These are phyloP conservation scores for Falcunculus frontatus DNA, from an alignment of 2,113 vertebrate species.

Conservation along the genomic window DNA sequence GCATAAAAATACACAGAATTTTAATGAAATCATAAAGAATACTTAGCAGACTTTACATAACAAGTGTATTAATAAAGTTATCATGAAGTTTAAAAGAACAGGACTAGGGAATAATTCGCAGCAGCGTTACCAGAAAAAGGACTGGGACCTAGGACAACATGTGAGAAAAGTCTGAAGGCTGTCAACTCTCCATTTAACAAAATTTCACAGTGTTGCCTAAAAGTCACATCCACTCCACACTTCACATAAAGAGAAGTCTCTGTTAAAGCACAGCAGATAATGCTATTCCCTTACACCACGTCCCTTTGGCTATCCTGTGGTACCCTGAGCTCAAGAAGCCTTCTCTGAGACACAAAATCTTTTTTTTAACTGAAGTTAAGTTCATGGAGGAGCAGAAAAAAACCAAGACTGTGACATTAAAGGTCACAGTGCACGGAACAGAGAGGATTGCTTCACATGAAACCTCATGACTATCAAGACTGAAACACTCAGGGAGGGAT, in stretches of 20 bases:
- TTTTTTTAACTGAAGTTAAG: neutral
- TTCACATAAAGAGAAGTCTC: neutral
- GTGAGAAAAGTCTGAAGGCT: neutral
- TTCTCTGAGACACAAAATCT: neutral
- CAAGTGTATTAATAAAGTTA: neutral
- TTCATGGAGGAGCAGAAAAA: neutral
- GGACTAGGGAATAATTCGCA: neutral
- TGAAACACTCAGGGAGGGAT: neutral
- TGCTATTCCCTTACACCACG: neutral
- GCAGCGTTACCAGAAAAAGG: neutral
- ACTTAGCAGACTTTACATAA: neutral
- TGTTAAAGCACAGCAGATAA: neutral
- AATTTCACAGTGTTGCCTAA: neutral
- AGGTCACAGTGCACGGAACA: neutral
- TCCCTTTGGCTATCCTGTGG: neutral
- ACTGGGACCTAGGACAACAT: neutral
- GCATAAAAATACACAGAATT: neutral
- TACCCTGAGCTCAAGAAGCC: neutral
- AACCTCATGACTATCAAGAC: neutral
- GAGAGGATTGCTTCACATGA: neutral
- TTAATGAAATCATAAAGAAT: neutral
- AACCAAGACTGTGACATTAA: neutral
- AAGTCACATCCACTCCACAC: neutral
- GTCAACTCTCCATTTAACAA: neutral
- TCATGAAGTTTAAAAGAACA: neutral